Evolutionary conservation across 2,888 invertebrate species (phyloP).

Genomic region (Lomographa bimaculata): DNA sequence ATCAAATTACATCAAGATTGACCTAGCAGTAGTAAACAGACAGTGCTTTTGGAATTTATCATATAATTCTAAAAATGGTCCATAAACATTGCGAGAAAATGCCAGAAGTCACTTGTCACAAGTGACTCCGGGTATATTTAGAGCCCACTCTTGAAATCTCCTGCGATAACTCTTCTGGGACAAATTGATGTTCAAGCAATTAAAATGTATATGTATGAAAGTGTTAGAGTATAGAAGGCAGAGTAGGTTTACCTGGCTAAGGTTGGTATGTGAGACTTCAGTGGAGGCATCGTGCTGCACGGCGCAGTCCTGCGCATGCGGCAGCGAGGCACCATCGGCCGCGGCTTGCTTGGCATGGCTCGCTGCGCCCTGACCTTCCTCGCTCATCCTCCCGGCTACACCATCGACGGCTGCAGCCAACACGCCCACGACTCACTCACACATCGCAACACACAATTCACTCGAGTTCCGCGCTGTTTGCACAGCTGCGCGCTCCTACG

Average conservation of each 20-base stretch:
- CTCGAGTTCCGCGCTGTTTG: conserved; percentile 4
- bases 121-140: too few species aligned
- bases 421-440: conserved; percentile 17
- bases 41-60: too few species aligned
- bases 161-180: too few species aligned
- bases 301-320: conserved; percentile 32
- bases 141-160: too few species aligned
- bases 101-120: too few species aligned
- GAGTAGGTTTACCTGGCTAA: conserved; percentile 57
- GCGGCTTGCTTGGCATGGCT: conserved; percentile 49
- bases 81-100: too few species aligned
- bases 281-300: conserved; percentile 52
- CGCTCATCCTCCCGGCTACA: conserved; percentile 60
- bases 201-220: too few species aligned
- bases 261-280: conserved; percentile 53
- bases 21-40: too few species aligned
- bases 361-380: conserved; percentile 69
- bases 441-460: conserved; percentile 8
- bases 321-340: conserved; percentile 37
- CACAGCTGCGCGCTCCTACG: conserved; percentile 16
- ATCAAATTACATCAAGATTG: too few species aligned
- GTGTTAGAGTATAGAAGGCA: too few species aligned
- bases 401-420: conserved; percentile 23
- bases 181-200: too few species aligned
- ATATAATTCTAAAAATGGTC: too few species aligned